These are phyloP conservation scores for Tragulus kanchil DNA, from an alignment of 2,113 vertebrate genomes.

Conservation along the genomic window DNA sequence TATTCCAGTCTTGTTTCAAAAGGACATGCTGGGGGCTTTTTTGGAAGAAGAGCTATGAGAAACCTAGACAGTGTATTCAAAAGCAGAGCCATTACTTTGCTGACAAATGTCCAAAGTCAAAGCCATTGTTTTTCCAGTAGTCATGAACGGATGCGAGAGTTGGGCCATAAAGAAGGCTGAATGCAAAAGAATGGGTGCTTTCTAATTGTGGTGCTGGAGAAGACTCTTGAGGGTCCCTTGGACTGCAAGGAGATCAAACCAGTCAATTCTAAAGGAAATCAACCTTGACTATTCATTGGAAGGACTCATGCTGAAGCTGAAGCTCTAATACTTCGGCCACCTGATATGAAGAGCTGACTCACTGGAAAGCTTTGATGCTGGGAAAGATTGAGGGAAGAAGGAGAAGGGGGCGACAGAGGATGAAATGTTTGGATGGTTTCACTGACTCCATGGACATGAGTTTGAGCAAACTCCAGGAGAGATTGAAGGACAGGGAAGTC, in stretches of 20 bases:
- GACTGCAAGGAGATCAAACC: background rate
- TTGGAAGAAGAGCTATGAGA: too few species aligned
- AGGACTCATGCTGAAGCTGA: background rate
- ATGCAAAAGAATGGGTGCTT: background rate
- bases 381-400: background rate
- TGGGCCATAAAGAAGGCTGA: background rate
- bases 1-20: too few species aligned
- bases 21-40: too few species aligned
- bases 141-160: background rate
- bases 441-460: background rate
- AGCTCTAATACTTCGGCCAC: background rate
- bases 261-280: background rate
- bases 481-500: background rate
- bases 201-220: background rate
- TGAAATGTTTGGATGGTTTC: background rate
- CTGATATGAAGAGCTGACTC: background rate
- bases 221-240: background rate
- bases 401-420: background rate
- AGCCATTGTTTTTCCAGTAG: background rate
- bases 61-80: background rate
- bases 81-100: background rate
- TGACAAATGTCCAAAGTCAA: background rate
- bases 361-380: background rate
- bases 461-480: background rate
- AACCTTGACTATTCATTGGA: background rate